Conservation (phyloP, 2,888 invertebrate species). For the Drosophila heteroneura region DNA sequence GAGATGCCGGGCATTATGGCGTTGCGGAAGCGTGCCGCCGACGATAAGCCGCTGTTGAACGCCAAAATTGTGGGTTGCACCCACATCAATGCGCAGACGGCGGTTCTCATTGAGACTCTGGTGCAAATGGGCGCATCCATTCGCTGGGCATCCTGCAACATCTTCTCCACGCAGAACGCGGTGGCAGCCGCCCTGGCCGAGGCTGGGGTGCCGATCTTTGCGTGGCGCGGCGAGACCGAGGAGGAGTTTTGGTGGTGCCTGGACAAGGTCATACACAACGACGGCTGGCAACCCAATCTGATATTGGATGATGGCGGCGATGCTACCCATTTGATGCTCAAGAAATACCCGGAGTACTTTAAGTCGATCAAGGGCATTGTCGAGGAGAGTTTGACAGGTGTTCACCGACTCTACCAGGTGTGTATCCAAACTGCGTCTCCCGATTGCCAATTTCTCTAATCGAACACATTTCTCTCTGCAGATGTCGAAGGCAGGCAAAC, state of each 20-base stretch:
- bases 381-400: conserved; percentile 98
- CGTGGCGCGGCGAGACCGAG: conserved; percentile 98
- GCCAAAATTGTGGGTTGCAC: conserved; percentile 98
- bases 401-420: conserved; percentile 92
- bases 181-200: conserved; percentile 97
- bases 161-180: conserved; percentile 98
- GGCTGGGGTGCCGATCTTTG: conserved; percentile 94
- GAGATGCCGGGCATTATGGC: conserved; percentile 99
- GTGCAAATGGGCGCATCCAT: conserved; percentile 94
- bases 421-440: neutral
- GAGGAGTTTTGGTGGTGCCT: conserved; percentile 99
- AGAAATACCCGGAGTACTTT: conserved; percentile 96
- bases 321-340: conserved; percentile 97
- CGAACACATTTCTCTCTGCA: neutral
- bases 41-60: conserved; percentile 96
- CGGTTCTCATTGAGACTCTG: conserved; percentile 95
- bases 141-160: conserved; percentile 98
- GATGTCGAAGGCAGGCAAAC: conserved; percentile 79
- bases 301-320: conserved; percentile 98
- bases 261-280: conserved; percentile 94
- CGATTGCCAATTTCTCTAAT: neutral
- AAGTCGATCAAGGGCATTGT: conserved; percentile 97
- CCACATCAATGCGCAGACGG: conserved; percentile 98
- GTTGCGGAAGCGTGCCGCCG: conserved; percentile 93
- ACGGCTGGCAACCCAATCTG: conserved; percentile 98